Base-by-base conservation (phyloP, 1,140 invertebrate species). In the Vanessa atalanta region DNA sequence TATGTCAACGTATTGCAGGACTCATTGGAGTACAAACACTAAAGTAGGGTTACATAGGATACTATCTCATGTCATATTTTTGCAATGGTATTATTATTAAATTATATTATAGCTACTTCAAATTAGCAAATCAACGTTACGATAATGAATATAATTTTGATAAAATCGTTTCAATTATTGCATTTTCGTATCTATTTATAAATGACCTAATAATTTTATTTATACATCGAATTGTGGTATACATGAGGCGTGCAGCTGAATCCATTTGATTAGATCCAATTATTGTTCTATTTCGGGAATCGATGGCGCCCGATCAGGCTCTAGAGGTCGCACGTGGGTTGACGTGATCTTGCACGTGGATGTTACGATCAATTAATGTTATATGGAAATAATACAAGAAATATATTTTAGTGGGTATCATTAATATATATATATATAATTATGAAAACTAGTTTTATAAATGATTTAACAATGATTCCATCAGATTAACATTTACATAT, bases 261-360 rank as follows among this genome's bases (percentile, higher is more conserved):
- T 63, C 47, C 47, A 61, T 66, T 53, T 75, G 63, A 79, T 79
- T 72, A 75, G 47, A 51, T n/a, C 47, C 72, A 53, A 78, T 75
- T 80, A 76, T 73, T 51, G 55, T 66, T 72, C 72, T 79, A 81
- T 81, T 79, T 81, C 65, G 57, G 78, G 72, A 48, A 68, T 71
- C 66, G 72, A 78, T 75, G 60, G 65, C 69, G 70, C 75, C 67
- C 64, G 70, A 48, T 61, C 51, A 73, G 69, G 72, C 73, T 73
- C 47, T 65, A 61, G 75, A 79, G 78, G 78, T 77, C 73, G 65
- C 75, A 75, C 78, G 78, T 79, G 78, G 78, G 78, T 15, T 51
- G 69, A 57, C 26, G 51, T 57, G 63, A 68, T 64, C 51, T 37
- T 79, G 78, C 78, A 76, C 74, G 78, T 79, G 78, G 75, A 73